Evolutionary conservation across 2,888 invertebrate genomes (phyloP).

Genomic region (Ophion obscuratus): DNA sequence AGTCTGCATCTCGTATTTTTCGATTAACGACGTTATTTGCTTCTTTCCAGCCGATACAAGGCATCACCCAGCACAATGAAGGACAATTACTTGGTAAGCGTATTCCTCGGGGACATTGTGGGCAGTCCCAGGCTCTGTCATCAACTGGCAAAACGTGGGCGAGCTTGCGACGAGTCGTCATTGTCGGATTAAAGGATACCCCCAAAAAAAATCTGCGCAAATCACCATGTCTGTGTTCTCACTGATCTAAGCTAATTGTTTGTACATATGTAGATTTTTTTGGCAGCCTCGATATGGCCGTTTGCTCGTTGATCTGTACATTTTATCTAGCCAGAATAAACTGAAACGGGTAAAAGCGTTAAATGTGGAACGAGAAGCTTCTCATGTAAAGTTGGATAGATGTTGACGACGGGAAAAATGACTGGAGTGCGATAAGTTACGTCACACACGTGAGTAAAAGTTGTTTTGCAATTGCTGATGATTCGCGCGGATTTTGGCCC

Average conservation of each 20-base stretch:
- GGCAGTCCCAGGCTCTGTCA: conserved; percentile 92
- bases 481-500: conserved; percentile 43
- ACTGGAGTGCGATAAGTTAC: background rate
- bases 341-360: background rate
- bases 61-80: conserved; percentile 88
- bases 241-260: conserved; percentile 39
- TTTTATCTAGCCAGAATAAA: conserved; percentile 32
- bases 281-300: background rate
- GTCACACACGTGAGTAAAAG: background rate
- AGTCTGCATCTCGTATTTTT: conserved; percentile 32
- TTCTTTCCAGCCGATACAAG: conserved; percentile 89
- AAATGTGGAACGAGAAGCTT: background rate
- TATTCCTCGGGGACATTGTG: conserved; percentile 94
- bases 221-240: conserved; percentile 10
- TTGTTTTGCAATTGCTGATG: conserved; percentile 40
- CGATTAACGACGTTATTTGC: conserved; percentile 51
- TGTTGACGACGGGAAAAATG: background rate
- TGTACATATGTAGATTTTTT: conserved; percentile 59
- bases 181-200: conserved; percentile 62
- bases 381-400: background rate
- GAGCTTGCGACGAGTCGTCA: conserved; percentile 84
- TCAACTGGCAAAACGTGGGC: conserved; percentile 90
- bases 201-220: background rate
- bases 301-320: conserved; percentile 34
- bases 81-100: conserved; percentile 93